Base-by-base conservation (phyloP, 2,888 invertebrate species). In the Sarcophaga carnaria region DNA sequence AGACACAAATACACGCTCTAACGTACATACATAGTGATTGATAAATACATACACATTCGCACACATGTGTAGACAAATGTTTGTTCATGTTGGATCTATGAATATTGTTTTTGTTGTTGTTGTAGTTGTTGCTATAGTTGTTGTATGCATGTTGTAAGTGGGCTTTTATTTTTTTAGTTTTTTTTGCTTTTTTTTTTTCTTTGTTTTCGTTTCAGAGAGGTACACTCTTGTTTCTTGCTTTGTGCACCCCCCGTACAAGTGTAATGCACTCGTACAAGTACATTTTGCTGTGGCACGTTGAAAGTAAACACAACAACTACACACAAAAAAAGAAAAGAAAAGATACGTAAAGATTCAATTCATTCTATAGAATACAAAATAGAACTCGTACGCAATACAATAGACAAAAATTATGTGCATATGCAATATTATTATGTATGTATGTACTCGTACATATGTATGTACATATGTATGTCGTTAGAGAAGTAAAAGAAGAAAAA, bases 251-350 rank as follows among this genome's bases (percentile, higher is more conserved):
- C 74, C 77, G 78, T 87, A 72, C 76, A 80, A 82, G 74, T 76
- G 62, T 70, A 70, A 79, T 82, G 77, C 77, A 83, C 81, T 76
- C 70, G 83, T 78, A 74, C 80, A 80, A 77, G 80, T 80, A 86
- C 86, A 83, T 83, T 37, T 86, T 83, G 80, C 80, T 78, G 63
- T 78, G 86, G 83, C 83, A 86, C 86, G 86, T 86, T 86, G 90
- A 88, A 85, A 88, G 88, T 88, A 90, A 90, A 90, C 89, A 37
- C 37, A 90, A 88, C 88, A 90, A 87, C 89, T 89, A 79, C 86
- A 88, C 20, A 82, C 74, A 85, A 84, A 72, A 85, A 88, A 84
- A 84, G 80, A 88, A 84, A 83, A 84, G 64, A 60, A 83, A 87
- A 80, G 62, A 63, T 80, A 80, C 74, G 72, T 75, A 76, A 85